Evolutionary conservation across 2,888 invertebrate genomes (phyloP), one percentile per base, ranked within the genome.

Genomic region (Thecophora atra): DNA sequence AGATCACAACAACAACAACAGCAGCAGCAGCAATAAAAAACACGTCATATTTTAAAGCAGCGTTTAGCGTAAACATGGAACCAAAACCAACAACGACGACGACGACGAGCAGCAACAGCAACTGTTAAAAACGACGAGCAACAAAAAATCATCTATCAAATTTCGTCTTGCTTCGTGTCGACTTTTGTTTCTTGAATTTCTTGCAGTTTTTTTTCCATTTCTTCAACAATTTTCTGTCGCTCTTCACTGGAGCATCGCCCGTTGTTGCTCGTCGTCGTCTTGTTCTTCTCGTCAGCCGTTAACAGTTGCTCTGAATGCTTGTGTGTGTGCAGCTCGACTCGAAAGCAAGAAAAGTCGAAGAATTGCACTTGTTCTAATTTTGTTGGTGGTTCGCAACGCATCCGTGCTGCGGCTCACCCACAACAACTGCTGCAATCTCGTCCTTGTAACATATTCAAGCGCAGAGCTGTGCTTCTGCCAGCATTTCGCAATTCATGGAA

Each of bases 391-490:
- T 63, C 2, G 63, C 63, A 63, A n/a, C 1, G 62, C 13, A 44
- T 13, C 13, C 65, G 17, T 17, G 30, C 47, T 64, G 47, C 47
- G 26, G 64, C 44, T 60, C 19, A 30, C 65, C 51, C 51, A 52
- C 51, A 47, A 51, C 65, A 17, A 30, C 15, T 37, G 54, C 37
- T 52, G 37, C 51, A 47, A 19, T 17, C 1, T 28, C 26, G 30
- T 66, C 52, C 51, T 51, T 66, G 51, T 52, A 51, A 30, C 30
- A 52, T 66, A 13, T 66, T 28, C 15, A 37, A 24, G 28, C 58
- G 26, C 3, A 58, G 17, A 58, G 28, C 58, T 58, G 15, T 58
- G 13, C 15, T 58, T 58, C 17, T 26, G 6, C 24, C 26, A 54
- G 37, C 54, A 37, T 30, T 54, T 67, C 54, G 30, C 67, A 52